Conservation (phyloP, 2,888 invertebrate species). For the Caenorhabditis drosophilae region DNA sequence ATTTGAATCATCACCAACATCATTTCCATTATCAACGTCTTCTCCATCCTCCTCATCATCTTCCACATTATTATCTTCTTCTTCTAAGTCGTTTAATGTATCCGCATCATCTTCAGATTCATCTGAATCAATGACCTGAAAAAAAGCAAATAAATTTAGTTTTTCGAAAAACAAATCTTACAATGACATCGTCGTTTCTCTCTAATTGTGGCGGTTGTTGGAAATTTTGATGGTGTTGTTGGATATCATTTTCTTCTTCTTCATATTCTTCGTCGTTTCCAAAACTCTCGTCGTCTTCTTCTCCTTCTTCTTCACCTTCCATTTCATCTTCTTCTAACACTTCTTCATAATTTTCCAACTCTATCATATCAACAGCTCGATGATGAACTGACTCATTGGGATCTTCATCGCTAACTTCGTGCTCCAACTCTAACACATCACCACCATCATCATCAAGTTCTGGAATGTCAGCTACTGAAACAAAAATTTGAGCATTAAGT, state of each 20-base stretch:
- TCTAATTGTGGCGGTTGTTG: neutral
- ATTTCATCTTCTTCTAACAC: slow-evolving; percentile 15
- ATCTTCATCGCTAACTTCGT: slow-evolving; percentile 42
- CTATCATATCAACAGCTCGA: slow-evolving; percentile 10
- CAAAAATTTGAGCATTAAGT: no score
- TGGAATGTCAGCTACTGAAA: slow-evolving; percentile 35
- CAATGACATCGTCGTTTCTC: neutral
- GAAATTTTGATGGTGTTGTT: no score
- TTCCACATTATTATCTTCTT: slow-evolving; percentile 11
- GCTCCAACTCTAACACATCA: slow-evolving; percentile 24
- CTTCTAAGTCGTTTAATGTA: slow-evolving; percentile 29
- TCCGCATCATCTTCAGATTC: slow-evolving; percentile 19
- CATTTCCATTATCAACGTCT: slow-evolving; percentile 22
- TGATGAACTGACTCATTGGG: slow-evolving; percentile 21
- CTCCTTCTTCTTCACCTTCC: slow-evolving; percentile 3
- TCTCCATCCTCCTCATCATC: slow-evolving; percentile 7
- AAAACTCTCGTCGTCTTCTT: slow-evolving; percentile 3
- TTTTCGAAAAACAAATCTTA: no score
- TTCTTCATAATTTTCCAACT: slow-evolving; percentile 35
- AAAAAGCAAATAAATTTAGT: neutral
- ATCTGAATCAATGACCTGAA: neutral
- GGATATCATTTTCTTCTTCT: slow-evolving; percentile 15
- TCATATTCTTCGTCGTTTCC: slow-evolving; percentile 17
- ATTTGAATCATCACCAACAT: slow-evolving; percentile 14
- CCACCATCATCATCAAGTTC: slow-evolving; percentile 34